A percentile compares a stretch with the other conserved stretches of the same genome.
phyloP scores from a whole-genome alignment of 2,797 vertebrate genomes.

The Enteromius radiatus region DNA sequence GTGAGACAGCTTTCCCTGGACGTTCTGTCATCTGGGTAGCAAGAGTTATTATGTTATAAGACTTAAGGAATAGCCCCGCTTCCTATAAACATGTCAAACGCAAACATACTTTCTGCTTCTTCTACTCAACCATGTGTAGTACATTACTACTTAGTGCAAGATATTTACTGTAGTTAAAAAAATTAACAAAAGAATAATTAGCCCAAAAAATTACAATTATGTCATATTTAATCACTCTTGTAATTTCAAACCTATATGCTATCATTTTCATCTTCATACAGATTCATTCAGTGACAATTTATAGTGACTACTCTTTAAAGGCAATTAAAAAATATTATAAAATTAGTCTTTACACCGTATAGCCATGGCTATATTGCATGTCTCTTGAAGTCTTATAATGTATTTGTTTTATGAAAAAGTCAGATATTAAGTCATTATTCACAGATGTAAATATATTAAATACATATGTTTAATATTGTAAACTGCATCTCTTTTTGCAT shows the following conservation, averaged over 20 bases:
- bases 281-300: neutral
- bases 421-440: neutral
- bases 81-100: constrained; percentile 31
- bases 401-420: neutral
- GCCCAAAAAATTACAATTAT: neutral
- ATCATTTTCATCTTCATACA: neutral
- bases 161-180: neutral
- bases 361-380: neutral
- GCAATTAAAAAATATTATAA: neutral
- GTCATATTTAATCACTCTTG: neutral
- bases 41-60: constrained; percentile 30
- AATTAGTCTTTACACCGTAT: neutral
- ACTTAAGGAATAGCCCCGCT: constrained; percentile 2
- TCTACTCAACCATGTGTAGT: neutral
- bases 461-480: neutral
- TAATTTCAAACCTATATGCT: neutral
- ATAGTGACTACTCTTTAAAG: neutral
- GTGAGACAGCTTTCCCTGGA: constrained; percentile 48
- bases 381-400: neutral
- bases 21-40: constrained; percentile 38
- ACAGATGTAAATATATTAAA: neutral
- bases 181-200: neutral
- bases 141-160: neutral
- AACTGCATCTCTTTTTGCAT: neutral
- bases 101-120: neutral